Percentiles rank a stretch among this genome's conserved stretches.
Conservation (phyloP, 2,113 vertebrate species). For the Parus major region DNA sequence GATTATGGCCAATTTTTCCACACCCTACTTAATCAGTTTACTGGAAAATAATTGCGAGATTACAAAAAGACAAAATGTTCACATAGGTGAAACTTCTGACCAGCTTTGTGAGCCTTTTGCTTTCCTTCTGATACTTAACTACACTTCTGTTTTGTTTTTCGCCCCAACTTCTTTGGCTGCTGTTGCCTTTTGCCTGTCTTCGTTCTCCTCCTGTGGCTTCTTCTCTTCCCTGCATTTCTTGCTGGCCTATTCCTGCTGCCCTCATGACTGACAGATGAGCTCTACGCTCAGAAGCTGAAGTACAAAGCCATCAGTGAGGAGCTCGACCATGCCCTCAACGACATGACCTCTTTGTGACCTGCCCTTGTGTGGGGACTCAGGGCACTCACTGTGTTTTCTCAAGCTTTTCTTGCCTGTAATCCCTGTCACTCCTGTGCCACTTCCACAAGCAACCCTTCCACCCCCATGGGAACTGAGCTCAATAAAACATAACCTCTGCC, state of each 20-base stretch:
- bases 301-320: conserved; percentile 91
- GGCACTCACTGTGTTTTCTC: background rate
- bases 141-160: conserved; percentile 45
- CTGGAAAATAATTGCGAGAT: background rate
- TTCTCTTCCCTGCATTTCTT: conserved; percentile 2
- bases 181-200: conserved; percentile 18
- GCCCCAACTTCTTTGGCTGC: conserved; percentile 52
- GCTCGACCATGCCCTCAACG: conserved; percentile 88
- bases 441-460: background rate
- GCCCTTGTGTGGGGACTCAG: background rate
- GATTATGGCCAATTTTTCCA: background rate
- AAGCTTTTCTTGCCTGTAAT: background rate
- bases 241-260: background rate
- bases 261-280: conserved; percentile 78
- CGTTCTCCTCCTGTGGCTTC: conserved; percentile 2
- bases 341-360: conserved; percentile 86
- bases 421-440: background rate
- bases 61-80: background rate
- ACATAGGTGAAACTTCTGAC: background rate
- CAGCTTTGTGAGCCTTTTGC: background rate
- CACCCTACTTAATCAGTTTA: background rate
- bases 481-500: conserved; percentile 60
- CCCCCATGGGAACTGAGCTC: background rate
- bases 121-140: background rate
- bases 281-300: conserved; percentile 90